Conservation (phyloP, 2,797 vertebrate species). For the Graptemys geographica region DNA sequence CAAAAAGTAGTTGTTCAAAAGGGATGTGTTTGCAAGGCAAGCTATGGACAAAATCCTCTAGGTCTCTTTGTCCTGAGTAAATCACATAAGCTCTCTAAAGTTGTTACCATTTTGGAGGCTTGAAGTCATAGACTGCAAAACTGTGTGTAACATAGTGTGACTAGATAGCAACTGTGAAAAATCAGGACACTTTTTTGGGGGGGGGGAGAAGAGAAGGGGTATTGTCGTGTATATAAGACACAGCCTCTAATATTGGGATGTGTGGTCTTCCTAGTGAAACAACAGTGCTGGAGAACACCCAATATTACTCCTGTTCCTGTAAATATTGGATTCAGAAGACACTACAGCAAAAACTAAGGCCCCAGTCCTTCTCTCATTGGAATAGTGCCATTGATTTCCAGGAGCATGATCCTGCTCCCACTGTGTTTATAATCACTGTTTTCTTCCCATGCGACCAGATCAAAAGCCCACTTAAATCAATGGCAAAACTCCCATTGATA, state of each 20-base stretch:
- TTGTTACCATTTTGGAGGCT: background rate
- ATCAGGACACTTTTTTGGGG: background rate
- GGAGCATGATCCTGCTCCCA: background rate
- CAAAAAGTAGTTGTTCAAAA: background rate
- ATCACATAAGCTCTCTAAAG: slow-evolving; percentile 34
- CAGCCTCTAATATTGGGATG: background rate
- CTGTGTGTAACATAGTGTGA: accelerated
- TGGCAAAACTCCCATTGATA: slow-evolving; percentile 43
- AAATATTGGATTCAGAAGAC: slow-evolving; percentile 37
- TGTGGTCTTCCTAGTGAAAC: background rate
- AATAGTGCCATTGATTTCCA: background rate
- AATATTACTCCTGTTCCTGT: slow-evolving; percentile 17
- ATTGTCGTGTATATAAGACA: background rate
- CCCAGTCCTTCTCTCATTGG: background rate
- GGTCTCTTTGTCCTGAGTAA: background rate
- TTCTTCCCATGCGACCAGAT: background rate
- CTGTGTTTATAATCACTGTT: background rate
- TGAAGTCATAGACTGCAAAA: background rate
- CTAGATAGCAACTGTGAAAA: background rate
- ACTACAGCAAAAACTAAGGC: accelerated
- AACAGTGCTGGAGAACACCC: accelerated
- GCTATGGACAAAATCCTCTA: background rate
- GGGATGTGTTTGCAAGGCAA: background rate
- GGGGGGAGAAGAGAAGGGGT: too few species aligned
- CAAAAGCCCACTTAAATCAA: slow-evolving; percentile 25